A percentile compares a stretch with the other conserved stretches of the same genome.
These are phyloP conservation scores for Jordanella pulchra DNA, from an alignment of 2,797 vertebrate genomes.

Conservation along the genomic window DNA sequence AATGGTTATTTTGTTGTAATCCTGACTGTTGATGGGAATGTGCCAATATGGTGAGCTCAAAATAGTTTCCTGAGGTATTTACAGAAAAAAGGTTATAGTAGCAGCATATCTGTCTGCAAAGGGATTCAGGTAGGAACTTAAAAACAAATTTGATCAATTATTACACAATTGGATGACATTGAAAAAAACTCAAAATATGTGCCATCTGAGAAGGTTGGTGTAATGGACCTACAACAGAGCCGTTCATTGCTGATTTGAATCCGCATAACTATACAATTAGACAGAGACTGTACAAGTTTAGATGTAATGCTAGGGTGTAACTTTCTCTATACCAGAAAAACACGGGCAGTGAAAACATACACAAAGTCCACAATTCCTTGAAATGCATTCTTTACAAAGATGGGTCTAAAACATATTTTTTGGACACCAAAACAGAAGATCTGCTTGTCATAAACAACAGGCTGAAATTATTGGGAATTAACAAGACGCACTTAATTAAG, in stretches of 20 bases:
- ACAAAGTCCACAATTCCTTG: not conserved
- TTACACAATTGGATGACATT: not conserved
- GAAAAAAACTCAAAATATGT: not conserved
- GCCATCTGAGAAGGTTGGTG: not conserved
- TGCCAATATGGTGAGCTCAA: not conserved
- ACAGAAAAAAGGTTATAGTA: not conserved
- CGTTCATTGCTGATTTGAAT: not conserved
- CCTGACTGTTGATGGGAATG: not conserved
- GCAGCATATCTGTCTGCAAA: not conserved
- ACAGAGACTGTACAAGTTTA: not conserved
- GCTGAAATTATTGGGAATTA: too few species aligned
- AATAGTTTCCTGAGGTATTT: not conserved
- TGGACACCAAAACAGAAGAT: too few species aligned
- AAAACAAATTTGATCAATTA: not conserved
- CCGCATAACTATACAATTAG: not conserved
- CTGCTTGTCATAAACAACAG: too few species aligned
- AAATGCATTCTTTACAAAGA: too few species aligned
- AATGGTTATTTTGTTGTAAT: not conserved
- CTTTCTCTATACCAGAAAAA: not conserved
- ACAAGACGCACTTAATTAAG: too few species aligned
- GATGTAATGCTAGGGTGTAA: not conserved
- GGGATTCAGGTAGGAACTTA: not conserved
- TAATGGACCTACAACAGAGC: not conserved
- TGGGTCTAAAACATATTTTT: too few species aligned
- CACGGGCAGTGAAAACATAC: not conserved